Evolutionary conservation across 1,140 invertebrate species (phyloP).

Genomic region (Hylyphantes graminicola): DNA sequence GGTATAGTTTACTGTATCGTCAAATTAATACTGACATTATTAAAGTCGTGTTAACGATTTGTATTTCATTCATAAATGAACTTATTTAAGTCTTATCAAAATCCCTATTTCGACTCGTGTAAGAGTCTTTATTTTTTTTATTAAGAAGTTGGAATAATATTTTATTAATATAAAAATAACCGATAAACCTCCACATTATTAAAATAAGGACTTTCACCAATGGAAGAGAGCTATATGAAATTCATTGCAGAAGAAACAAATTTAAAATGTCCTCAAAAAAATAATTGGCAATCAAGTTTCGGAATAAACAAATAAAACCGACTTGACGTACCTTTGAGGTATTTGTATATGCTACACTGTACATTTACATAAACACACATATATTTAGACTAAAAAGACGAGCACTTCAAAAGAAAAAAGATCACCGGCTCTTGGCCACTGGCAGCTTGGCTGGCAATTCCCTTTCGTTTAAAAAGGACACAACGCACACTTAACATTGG

Average conservation of each 20-base stretch:
- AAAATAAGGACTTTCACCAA: neutral
- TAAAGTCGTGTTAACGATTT: no score
- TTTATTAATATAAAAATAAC: no score
- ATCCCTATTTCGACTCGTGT: no score
- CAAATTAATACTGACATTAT: neutral
- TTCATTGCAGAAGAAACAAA: slow-evolving; percentile 34
- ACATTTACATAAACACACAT: slow-evolving; percentile 40
- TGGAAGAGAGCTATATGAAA: neutral
- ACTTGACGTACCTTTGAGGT: slow-evolving; percentile 56
- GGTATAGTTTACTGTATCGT: slow-evolving; percentile 1
- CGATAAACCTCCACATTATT: no score
- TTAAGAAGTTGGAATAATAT: no score
- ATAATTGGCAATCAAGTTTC: slow-evolving; percentile 47
- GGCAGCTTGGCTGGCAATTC: slow-evolving; percentile 58
- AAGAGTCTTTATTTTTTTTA: no score
- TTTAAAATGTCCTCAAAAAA: slow-evolving; percentile 33
- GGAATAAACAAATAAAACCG: slow-evolving; percentile 41
- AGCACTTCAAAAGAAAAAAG: slow-evolving; percentile 29
- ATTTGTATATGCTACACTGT: slow-evolving; percentile 39
- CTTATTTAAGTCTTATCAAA: no score
- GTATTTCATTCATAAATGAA: no score
- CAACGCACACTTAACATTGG: slow-evolving; percentile 33
- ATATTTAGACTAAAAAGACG: slow-evolving; percentile 31
- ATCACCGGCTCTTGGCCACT: slow-evolving; percentile 52
- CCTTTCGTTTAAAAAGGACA: slow-evolving; percentile 30